phyloP scores from a whole-genome alignment of 1,140 invertebrate species.

The Drosophila pandora region DNA sequence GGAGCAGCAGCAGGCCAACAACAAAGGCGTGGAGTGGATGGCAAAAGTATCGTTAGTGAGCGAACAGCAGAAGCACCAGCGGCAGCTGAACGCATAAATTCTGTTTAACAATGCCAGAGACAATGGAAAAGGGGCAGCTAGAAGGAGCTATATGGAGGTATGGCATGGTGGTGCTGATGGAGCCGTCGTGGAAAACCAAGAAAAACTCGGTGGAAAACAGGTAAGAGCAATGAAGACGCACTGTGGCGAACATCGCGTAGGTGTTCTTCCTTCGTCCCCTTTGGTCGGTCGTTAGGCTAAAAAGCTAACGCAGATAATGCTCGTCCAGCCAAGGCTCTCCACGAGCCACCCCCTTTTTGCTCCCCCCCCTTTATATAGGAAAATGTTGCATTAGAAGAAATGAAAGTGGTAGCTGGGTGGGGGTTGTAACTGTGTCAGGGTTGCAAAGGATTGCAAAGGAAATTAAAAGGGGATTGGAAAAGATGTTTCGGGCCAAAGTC shows the following conservation, averaged over 20 bases:
- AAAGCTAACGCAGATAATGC: constrained; percentile 74
- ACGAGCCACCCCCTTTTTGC: neutral
- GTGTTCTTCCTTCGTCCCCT: constrained; percentile 20
- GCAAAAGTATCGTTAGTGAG: constrained; percentile 66
- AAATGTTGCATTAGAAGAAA: constrained; percentile 52
- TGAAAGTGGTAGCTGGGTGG: constrained; percentile 18
- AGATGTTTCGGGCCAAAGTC: constrained; percentile 21
- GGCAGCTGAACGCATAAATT: constrained; percentile 78
- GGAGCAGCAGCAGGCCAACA: neutral
- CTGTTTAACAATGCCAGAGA: constrained; percentile 66
- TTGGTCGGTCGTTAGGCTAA: constrained; percentile 71
- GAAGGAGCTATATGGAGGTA: neutral
- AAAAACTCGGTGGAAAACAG: constrained; percentile 2
- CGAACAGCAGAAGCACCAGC: constrained; percentile 19
- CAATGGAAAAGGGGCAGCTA: constrained; percentile 30
- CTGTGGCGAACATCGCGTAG: constrained; percentile 12
- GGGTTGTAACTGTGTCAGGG: constrained; percentile 44
- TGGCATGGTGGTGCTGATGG: too few relatives aligned
- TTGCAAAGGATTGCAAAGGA: constrained; percentile 63
- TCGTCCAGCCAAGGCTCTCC: constrained; percentile 6
- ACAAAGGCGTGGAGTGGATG: constrained; percentile 32
- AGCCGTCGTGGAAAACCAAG: constrained; percentile 1
- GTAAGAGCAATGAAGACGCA: constrained; percentile 9
- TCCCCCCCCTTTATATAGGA: constrained; percentile 3
- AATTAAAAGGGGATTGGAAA: constrained; percentile 54